phyloP scores from a whole-genome alignment of 2,113 vertebrate genomes.

The Callithrix jacchus region DNA sequence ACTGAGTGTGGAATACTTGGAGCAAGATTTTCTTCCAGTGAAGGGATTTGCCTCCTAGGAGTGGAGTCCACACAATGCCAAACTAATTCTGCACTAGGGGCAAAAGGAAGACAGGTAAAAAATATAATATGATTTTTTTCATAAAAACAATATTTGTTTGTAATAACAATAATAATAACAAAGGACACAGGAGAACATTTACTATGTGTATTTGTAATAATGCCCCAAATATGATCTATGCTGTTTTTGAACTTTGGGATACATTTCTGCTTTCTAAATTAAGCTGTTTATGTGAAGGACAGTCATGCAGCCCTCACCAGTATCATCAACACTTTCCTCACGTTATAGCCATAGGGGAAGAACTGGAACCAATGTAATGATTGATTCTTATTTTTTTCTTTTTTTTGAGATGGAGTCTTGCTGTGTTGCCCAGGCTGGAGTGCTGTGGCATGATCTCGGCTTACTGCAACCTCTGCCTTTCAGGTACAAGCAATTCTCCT shows the following conservation, averaged over 20 bases:
- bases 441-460: too few species aligned
- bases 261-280: neutral
- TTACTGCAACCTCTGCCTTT: too few species aligned
- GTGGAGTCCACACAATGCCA: constrained; percentile 1
- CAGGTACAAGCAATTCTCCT: too few species aligned
- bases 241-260: neutral
- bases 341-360: neutral
- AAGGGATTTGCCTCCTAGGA: constrained; percentile 24
- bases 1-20: neutral
- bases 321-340: neutral
- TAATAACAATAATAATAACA: neutral
- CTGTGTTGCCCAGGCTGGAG: too few species aligned
- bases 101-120: constrained; percentile 35
- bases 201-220: neutral
- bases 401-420: too few species aligned
- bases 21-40: constrained; percentile 43
- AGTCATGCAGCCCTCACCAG: neutral
- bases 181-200: neutral
- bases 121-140: neutral
- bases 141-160: neutral
- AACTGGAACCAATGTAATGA: neutral
- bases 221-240: neutral
- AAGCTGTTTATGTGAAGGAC: neutral
- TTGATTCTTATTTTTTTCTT: neutral
- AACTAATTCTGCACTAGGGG: constrained; percentile 25